phyloP scores from a whole-genome alignment of 1,140 invertebrate species.

The Penaeus japonicus region DNA sequence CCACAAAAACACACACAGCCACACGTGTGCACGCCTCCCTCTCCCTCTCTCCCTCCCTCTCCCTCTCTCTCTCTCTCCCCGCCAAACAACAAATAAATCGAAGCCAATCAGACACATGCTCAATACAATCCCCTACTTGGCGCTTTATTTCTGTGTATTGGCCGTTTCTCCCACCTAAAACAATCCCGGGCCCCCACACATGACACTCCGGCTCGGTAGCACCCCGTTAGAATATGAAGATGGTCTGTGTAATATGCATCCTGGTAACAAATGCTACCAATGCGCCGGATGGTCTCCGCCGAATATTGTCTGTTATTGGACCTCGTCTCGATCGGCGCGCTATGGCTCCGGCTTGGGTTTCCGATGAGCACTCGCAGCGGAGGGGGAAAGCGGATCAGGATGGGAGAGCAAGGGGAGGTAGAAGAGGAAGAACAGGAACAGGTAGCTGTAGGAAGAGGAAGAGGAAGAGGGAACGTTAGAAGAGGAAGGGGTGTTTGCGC shows the following conservation, averaged over 20 bases:
- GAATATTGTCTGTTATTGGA: slow-evolving; percentile 56
- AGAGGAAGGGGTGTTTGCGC: too few relatives aligned
- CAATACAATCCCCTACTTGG: too few relatives aligned
- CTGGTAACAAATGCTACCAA: slow-evolving; percentile 41
- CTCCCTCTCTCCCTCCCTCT: background rate
- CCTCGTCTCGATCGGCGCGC: slow-evolving; percentile 16
- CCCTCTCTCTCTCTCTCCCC: background rate
- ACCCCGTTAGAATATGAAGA: slow-evolving; percentile 56
- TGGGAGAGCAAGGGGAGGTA: too few relatives aligned
- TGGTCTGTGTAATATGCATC: slow-evolving; percentile 52
- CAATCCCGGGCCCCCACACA: background rate
- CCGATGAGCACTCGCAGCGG: background rate
- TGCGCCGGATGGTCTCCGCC: background rate
- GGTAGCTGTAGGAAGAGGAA: too few relatives aligned
- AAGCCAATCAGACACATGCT: too few relatives aligned
- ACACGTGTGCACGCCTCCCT: background rate
- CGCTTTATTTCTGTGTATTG: background rate
- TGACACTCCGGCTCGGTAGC: slow-evolving; percentile 29
- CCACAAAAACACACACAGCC: background rate
- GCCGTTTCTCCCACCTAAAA: background rate
- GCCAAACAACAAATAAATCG: too few relatives aligned
- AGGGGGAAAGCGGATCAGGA: too few relatives aligned
- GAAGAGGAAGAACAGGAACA: too few relatives aligned
- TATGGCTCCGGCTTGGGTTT: slow-evolving; percentile 30
- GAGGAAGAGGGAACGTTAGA: too few relatives aligned